A percentile compares a stretch with the other conserved stretches of the same genome.
These are phyloP conservation scores for Dicranocentrus wangi DNA, from an alignment of 2,888 invertebrate species.

Conservation along the genomic window DNA sequence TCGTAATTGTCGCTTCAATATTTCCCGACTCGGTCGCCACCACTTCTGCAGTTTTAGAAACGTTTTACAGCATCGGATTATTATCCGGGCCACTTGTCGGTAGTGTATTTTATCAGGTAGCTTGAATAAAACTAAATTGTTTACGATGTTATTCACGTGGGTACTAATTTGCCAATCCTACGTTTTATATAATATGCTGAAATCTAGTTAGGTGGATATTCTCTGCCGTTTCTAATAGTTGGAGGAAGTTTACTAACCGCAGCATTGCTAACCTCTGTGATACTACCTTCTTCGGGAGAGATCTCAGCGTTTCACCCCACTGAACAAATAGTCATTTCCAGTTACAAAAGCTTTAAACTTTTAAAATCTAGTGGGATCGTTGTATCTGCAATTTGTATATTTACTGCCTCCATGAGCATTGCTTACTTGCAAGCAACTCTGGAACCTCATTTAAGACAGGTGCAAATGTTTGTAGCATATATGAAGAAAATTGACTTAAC, in stretches of 20 bases:
- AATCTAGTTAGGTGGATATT: conserved; percentile 74
- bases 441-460: conserved; percentile 77
- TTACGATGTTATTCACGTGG: no score
- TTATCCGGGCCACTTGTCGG: conserved; percentile 78
- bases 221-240: conserved; percentile 75
- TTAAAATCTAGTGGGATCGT: conserved; percentile 74
- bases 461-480: no score
- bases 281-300: conserved; percentile 72
- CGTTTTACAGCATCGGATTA: conserved; percentile 77
- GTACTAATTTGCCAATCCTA: no score
- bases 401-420: conserved; percentile 75
- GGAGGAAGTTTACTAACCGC: conserved; percentile 74
- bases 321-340: conserved; percentile 30
- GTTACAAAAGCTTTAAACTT: conserved; percentile 65
- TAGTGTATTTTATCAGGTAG: conserved; percentile 76
- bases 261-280: conserved; percentile 73
- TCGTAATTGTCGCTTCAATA: conserved; percentile 76
- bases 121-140: no score
- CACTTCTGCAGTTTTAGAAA: conserved; percentile 76
- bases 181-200: no score
- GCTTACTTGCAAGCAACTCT: conserved; percentile 78
- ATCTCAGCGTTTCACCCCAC: conserved; percentile 2
- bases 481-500: no score
- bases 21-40: conserved; percentile 77
- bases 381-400: conserved; percentile 74